These are phyloP conservation scores for Sarcophaga bullata DNA, from an alignment of 1,140 invertebrate species.

Conservation along the genomic window DNA sequence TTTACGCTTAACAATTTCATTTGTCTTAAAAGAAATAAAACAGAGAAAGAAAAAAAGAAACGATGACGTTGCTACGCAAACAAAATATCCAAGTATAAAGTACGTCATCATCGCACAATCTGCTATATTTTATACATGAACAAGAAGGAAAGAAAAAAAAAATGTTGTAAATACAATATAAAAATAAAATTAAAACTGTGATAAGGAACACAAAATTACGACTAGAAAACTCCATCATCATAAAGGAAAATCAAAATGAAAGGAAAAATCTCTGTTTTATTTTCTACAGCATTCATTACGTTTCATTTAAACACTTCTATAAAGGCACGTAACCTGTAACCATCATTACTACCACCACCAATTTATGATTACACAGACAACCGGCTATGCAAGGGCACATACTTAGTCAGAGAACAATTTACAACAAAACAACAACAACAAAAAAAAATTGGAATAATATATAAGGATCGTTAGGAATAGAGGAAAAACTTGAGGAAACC, in stretches of 20 bases:
- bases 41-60: neutral
- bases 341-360: too few relatives aligned
- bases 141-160: neutral
- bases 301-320: neutral
- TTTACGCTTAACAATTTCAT: slow-evolving; percentile 20
- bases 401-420: neutral
- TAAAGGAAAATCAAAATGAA: neutral
- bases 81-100: neutral
- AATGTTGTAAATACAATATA: neutral
- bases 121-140: neutral
- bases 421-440: neutral
- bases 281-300: neutral
- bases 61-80: neutral
- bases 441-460: neutral
- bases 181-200: neutral
- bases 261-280: neutral
- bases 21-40: neutral
- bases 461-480: slow-evolving; percentile 7
- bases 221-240: neutral
- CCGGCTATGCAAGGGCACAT: neutral
- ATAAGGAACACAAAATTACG: too few relatives aligned
- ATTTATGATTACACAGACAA: too few relatives aligned
- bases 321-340: neutral
- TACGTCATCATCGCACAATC: neutral
- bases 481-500: slow-evolving; percentile 1